Base-by-base conservation (phyloP, 2,797 vertebrate genomes). In the Buphagus erythrorhynchus region DNA sequence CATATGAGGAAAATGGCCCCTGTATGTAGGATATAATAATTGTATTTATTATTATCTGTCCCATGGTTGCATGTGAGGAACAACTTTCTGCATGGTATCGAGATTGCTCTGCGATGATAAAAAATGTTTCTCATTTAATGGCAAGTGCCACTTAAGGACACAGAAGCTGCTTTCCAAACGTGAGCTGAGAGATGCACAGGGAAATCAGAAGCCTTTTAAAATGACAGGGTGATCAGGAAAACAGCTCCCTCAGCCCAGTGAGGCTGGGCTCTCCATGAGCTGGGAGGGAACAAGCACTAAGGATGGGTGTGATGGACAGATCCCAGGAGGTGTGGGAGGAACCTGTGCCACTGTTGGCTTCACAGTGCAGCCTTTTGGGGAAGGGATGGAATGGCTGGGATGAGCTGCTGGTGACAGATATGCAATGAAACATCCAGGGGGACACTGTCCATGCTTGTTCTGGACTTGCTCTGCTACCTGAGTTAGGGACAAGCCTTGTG, bases 391-490 rank as follows among this genome's bases (percentile, higher is more conserved):
- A 29, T 25, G 48, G 33, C 8, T 36, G 45, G 43, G 49, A 20
- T 28, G 71, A 55, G 36, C 22, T 22, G 13, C 35, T 76, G n/a
- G 4, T 13, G 5, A 14, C 33, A 74, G 51, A 18, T 12, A 3
- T 21, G 52, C 26, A 15, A 3, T 2, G 13, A 15, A 62, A 33
- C 8, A 76, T 48, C 15, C 14, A 24, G 36, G 73, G 17, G 18
- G 15, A 36, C 2, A 2, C 0, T 1, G 28, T 31, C 20, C 2
- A 0, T 8, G 29, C 31, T 38, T 48, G 8, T 10, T 81, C 18
- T 42, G 28, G 12, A 0, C 26, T 46, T 31, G 33, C 24, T 67
- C 42, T 65, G n/a, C 35, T 65, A 25, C 31, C 5, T 45, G 46
- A 31, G 14, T 51, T 88, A 40, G 51, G 69, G 38, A 28, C 15